Base-by-base conservation (phyloP, 2,797 vertebrate genomes). In the Lacerta bilineata region DNA sequence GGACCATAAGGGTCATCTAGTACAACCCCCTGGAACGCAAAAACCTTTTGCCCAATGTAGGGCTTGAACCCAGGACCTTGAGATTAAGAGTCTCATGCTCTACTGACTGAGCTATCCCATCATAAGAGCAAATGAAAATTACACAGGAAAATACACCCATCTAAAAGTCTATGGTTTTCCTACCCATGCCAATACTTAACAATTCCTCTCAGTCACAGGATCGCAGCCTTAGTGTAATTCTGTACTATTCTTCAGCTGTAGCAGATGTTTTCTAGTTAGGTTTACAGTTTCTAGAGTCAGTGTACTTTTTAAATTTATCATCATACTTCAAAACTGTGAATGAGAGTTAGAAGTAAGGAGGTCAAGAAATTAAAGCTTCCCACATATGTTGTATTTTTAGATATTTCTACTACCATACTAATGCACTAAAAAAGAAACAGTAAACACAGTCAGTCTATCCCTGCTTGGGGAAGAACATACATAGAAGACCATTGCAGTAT, bases 281-380 rank as follows among this genome's bases (percentile, higher is more conserved):
- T 55, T 36, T 36, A 23, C 69, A 59, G 23, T 33, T 55, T 13
- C 46, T 50, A 50, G 11, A 84, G 46, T 59, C 43, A 82, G 15
- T 82, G 39, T 68, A 50, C 11, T 82, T 43, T 64, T 23, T 27
- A 3, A 50, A 50, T 50, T 66, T 41, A 82, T 11, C 43, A 83
- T 18, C 66, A 71, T 39, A 41, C 29, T 71, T n/a, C 10, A 46
- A 87, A 83, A 89, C 83, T 88, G 87, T 92, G 91, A 87, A 88
- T 93, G 87, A 66, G 81, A 91, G 93, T 80, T 92, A 94, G 88
- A 83, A n/a, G 89, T 50, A 91, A 92, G 46, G 46, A 89, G 90
- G 20, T 74, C 46, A 39, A 84, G 90, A 93, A 94, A 95, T 90
- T 92, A 94, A 95, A 95, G 92, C 93, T 90, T 91, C 92, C 89